Evolutionary conservation across 2,888 invertebrate genomes (phyloP).

Genomic region (Acleris emargana): DNA sequence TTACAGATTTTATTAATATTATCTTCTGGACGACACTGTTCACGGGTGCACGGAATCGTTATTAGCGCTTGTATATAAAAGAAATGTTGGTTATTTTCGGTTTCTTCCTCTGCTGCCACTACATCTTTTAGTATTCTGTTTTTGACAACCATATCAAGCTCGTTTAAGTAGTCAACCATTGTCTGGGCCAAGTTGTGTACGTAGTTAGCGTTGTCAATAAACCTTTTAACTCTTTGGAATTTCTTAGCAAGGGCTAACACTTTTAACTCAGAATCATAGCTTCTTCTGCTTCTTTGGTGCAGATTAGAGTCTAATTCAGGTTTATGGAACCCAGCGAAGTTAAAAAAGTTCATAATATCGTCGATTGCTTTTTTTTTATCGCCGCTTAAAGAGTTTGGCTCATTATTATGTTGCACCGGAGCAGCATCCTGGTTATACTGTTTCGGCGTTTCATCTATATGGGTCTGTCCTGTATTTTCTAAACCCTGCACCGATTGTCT

Average conservation of each 20-base stretch:
- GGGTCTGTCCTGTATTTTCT: slow-evolving; percentile 44
- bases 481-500: slow-evolving; percentile 38
- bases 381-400: slow-evolving; percentile 47
- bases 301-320: slow-evolving; percentile 39
- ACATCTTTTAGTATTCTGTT: slow-evolving; percentile 59
- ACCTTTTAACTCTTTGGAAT: slow-evolving; percentile 57
- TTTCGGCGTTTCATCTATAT: slow-evolving; percentile 46
- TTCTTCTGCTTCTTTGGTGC: slow-evolving; percentile 57
- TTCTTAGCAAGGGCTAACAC: slow-evolving; percentile 56
- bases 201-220: slow-evolving; percentile 58
- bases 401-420: slow-evolving; percentile 34
- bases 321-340: slow-evolving; percentile 59
- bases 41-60: slow-evolving; percentile 58
- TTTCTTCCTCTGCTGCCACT: slow-evolving; percentile 64
- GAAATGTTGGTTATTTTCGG: slow-evolving; percentile 56
- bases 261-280: slow-evolving; percentile 59
- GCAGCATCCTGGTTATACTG: slow-evolving; percentile 45
- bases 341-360: slow-evolving; percentile 70
- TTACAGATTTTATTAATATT: slow-evolving; percentile 78
- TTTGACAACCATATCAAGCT: slow-evolving; percentile 59
- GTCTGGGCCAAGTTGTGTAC: slow-evolving; percentile 57
- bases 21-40: slow-evolving; percentile 57
- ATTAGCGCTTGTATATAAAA: slow-evolving; percentile 63
- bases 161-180: slow-evolving; percentile 66
- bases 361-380: slow-evolving; percentile 75